These are phyloP conservation scores for Drosophila dunni DNA, from an alignment of 1,140 invertebrate species.

Conservation along the genomic window DNA sequence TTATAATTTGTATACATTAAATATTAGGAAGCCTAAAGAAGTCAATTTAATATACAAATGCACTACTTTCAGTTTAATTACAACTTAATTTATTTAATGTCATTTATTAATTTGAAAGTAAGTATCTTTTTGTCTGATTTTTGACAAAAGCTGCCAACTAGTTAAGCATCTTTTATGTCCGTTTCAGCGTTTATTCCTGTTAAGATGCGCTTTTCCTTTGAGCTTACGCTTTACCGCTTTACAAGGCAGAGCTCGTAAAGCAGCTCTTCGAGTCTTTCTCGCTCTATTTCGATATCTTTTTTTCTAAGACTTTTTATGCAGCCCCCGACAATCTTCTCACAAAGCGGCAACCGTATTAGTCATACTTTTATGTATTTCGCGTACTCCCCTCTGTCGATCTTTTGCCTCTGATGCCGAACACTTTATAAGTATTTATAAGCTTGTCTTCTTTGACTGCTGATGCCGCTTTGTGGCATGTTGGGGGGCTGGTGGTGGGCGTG, in stretches of 20 bases:
- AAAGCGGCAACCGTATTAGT: conserved; percentile 45
- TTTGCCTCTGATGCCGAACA: conserved; percentile 20
- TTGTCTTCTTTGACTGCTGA: conserved; percentile 18
- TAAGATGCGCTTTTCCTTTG: not conserved
- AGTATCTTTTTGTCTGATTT: no score
- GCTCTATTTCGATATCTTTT: not conserved
- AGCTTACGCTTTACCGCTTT: conserved; percentile 6
- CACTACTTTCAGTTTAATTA: no score
- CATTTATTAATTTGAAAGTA: no score
- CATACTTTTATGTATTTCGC: conserved; percentile 44
- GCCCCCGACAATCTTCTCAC: conserved; percentile 28
- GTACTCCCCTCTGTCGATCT: conserved; percentile 1
- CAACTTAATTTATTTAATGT: no score
- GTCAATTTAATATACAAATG: no score
- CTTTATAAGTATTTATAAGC: conserved; percentile 59
- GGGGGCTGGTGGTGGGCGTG: not conserved
- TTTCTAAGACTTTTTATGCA: conserved; percentile 25
- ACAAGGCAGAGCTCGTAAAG: conserved; percentile 15
- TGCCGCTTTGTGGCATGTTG: conserved; percentile 21
- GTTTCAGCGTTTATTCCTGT: not conserved
- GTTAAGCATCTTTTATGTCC: not conserved
- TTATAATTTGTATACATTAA: no score
- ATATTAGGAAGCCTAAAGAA: no score
- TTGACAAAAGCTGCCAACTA: not conserved
- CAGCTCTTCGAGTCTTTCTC: not conserved